Evolutionary conservation across 1,140 invertebrate species (phyloP).

Genomic region (Oncopeltus fasciatus): DNA sequence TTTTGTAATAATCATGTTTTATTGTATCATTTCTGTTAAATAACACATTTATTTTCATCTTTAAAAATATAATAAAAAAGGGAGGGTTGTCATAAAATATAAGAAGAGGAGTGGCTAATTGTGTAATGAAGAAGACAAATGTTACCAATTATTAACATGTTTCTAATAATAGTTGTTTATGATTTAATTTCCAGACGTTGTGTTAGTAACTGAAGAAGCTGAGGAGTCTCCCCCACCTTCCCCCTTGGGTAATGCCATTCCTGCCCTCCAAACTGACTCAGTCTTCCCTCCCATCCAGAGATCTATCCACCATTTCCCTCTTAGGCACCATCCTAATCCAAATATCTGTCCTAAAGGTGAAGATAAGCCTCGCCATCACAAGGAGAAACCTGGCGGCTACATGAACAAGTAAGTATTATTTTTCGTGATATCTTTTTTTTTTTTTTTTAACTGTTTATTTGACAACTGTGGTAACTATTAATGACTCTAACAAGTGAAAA

Average conservation of each 20-base stretch:
- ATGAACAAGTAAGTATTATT: constrained; percentile 8
- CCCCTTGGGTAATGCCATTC: not conserved
- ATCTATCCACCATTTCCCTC: constrained; percentile 4
- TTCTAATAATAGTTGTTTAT: not conserved
- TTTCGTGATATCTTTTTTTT: not conserved
- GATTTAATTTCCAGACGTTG: constrained; percentile 6
- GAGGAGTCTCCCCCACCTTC: not conserved
- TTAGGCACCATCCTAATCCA: constrained; percentile 6
- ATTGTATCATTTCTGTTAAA: no score
- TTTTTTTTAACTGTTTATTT: no score
- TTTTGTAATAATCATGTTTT: no score
- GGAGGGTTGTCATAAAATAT: no score
- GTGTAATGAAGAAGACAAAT: no score
- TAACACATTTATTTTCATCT: no score
- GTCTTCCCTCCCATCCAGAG: not conserved
- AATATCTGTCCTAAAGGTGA: constrained; percentile 17
- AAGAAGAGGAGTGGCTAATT: not conserved
- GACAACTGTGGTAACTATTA: no score
- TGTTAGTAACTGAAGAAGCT: not conserved
- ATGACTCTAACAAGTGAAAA: no score
- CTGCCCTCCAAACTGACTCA: not conserved
- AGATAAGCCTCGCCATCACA: constrained; percentile 3
- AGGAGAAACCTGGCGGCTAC: not conserved
- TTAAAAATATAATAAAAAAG: no score
- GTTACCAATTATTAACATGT: not conserved